A percentile compares a stretch with the other conserved stretches of the same genome.
Conservation (phyloP, 2,797 vertebrate species). For the Chiloscyllium punctatum region DNA sequence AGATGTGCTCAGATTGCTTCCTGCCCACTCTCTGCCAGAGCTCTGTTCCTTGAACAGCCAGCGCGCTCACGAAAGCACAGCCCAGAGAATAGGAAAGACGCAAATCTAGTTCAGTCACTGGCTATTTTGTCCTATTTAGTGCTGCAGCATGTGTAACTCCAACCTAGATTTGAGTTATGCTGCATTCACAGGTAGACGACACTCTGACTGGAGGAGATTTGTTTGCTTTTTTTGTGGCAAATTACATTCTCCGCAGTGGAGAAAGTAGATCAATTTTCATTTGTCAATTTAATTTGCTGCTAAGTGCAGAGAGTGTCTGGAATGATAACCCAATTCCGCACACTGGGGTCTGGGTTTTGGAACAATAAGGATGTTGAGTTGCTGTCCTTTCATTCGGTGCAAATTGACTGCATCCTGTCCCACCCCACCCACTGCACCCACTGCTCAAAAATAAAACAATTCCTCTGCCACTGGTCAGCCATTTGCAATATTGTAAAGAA, state of each 20-base stretch:
- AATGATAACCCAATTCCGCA: background rate
- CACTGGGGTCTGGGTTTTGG: background rate
- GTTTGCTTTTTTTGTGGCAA: background rate
- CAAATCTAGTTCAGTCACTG: background rate
- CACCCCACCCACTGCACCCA: no score
- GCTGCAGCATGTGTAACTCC: background rate
- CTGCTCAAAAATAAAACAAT: background rate
- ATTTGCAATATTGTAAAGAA: background rate
- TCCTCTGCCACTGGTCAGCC: background rate
- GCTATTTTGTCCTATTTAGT: background rate
- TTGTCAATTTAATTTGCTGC: constrained; percentile 19
- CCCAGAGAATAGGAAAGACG: background rate
- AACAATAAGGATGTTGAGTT: background rate
- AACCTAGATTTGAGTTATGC: background rate
- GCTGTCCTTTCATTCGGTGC: background rate
- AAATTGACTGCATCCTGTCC: background rate
- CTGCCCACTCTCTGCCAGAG: background rate
- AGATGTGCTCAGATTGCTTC: background rate
- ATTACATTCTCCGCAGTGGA: constrained; percentile 12
- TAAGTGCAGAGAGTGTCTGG: constrained; percentile 20
- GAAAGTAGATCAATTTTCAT: constrained; percentile 28
- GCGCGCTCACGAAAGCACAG: background rate
- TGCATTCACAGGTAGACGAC: background rate
- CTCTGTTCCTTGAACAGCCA: background rate
- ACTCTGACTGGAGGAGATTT: background rate